Evolutionary conservation across 2,113 vertebrate genomes (phyloP).

Genomic region (Chaetodon trifascialis): DNA sequence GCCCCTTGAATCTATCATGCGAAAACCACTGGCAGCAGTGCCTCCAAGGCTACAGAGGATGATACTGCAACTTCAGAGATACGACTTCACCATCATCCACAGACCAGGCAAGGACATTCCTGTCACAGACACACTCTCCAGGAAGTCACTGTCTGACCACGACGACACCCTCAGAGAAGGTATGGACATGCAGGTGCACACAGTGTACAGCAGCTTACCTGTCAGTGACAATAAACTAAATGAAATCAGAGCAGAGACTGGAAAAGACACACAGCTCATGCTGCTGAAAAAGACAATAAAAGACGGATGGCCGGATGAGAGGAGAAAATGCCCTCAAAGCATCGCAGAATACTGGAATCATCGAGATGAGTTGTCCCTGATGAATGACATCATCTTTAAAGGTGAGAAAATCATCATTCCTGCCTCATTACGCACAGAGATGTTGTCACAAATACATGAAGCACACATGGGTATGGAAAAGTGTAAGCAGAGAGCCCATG

Average conservation of each 20-base stretch:
- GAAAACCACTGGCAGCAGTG: conserved; percentile 9
- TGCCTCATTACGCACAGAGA: neutral
- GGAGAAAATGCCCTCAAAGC: conserved; percentile 22
- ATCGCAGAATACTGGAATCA: conserved; percentile 37
- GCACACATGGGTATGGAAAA: conserved; percentile 16
- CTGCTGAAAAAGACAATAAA: neutral
- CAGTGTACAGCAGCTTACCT: neutral
- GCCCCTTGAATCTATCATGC: conserved; percentile 30
- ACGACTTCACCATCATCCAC: conserved; percentile 27
- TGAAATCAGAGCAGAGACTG: neutral
- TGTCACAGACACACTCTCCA: conserved; percentile 19
- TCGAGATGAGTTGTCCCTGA: conserved; percentile 13
- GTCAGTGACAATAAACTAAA: conserved; percentile 21
- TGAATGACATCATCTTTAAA: conserved; percentile 37
- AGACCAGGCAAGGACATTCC: conserved; percentile 36
- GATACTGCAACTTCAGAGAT: conserved; percentile 43
- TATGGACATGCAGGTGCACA: conserved; percentile 39
- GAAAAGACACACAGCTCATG: neutral
- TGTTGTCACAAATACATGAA: conserved; percentile 11
- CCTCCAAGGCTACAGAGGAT: conserved; percentile 47
- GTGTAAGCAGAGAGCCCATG: conserved; percentile 6
- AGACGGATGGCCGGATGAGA: conserved; percentile 22
- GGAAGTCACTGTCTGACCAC: neutral
- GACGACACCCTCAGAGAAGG: conserved; percentile 20
- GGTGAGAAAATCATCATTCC: conserved; percentile 45